Percentiles rank a stretch among this genome's conserved stretches.
phyloP scores from a whole-genome alignment of 2,797 vertebrate species.

The Okamejei kenojei region DNA sequence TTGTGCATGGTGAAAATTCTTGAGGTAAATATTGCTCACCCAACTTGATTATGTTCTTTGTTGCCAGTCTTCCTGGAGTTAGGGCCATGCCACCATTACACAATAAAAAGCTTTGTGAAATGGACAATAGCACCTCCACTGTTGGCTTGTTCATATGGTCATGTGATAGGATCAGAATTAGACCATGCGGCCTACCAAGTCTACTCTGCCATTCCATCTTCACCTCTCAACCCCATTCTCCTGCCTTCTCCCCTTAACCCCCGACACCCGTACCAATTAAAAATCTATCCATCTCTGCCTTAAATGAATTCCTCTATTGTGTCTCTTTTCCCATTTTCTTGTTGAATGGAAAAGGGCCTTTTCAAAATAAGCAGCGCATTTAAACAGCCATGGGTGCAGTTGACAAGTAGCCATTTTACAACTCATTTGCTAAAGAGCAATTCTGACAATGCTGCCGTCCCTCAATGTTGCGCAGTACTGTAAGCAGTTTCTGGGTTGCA shows the following conservation, averaged over 20 bases:
- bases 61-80: neutral
- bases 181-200: too few species aligned
- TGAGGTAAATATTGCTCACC: neutral
- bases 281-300: too few species aligned
- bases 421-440: neutral
- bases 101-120: neutral
- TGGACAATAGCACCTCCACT: neutral
- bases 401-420: neutral
- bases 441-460: slow-evolving; percentile 3
- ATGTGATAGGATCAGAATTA: too few species aligned
- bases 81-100: neutral
- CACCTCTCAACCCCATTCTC: too few species aligned
- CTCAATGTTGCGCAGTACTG: neutral
- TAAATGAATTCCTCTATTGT: neutral
- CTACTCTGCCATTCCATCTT: too few species aligned
- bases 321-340: neutral
- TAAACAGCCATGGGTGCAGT: neutral
- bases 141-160: neutral
- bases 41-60: neutral
- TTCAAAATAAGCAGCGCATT: neutral
- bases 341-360: neutral
- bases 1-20: neutral
- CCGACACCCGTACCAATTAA: too few species aligned
- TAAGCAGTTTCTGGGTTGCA: neutral
- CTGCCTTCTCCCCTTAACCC: too few species aligned